phyloP scores from a whole-genome alignment of 2,113 vertebrate species.

The Alces alces region DNA sequence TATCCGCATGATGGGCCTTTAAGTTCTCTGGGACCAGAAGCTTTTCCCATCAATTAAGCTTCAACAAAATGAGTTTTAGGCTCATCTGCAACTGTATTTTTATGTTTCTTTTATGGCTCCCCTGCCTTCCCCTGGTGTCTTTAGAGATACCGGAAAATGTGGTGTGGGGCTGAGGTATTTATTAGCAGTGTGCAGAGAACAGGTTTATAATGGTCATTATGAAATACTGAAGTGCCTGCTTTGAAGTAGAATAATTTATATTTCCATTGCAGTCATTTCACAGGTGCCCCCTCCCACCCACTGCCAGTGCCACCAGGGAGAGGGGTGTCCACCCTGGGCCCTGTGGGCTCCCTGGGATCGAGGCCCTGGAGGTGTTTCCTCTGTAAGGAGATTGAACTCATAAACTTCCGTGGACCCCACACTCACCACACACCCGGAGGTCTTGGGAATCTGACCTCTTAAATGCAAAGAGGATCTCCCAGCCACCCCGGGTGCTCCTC shows the following conservation, averaged over 20 bases:
- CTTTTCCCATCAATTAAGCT: conserved; percentile 74
- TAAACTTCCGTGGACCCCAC: background rate
- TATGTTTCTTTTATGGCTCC: conserved; percentile 56
- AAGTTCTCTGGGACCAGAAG: conserved; percentile 53
- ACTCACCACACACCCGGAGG: accelerated
- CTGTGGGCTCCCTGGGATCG: background rate
- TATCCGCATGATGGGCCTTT: conserved; percentile 55
- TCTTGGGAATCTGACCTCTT: background rate
- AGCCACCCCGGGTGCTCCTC: background rate
- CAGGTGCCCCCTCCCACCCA: too few relatives aligned
- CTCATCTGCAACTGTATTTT: conserved; percentile 59
- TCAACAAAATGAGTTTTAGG: conserved; percentile 62
- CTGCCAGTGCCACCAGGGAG: background rate
- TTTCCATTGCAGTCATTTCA: background rate
- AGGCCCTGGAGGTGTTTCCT: background rate
- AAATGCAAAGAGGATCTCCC: background rate
- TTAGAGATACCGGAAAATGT: conserved; percentile 8
- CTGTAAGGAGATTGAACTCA: background rate
- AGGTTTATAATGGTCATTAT: conserved; percentile 23
- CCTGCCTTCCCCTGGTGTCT: conserved; percentile 32
- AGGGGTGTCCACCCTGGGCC: background rate
- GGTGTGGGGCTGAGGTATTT: background rate
- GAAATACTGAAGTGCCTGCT: conserved; percentile 2
- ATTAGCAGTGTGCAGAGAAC: background rate
- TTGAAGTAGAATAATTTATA: background rate